These are phyloP conservation scores for Tetragonula clypearis DNA, from an alignment of 1,140 invertebrate genomes.

Conservation along the genomic window DNA sequence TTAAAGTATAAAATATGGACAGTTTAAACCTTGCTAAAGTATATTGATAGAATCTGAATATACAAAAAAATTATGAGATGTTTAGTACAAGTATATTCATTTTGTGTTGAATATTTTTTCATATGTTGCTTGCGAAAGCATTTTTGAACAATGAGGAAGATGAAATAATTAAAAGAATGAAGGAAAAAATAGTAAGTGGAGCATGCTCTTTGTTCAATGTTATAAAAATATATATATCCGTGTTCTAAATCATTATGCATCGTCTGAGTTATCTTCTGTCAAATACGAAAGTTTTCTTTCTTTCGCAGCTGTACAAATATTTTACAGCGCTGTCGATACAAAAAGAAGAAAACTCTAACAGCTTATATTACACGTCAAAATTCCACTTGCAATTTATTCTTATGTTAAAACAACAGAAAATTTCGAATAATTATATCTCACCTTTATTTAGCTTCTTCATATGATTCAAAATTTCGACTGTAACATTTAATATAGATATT, in stretches of 20 bases:
- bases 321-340: neutral
- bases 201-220: neutral
- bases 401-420: neutral
- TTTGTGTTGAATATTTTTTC: neutral
- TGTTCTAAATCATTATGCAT: neutral
- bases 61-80: too few relatives aligned
- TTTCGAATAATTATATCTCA: neutral
- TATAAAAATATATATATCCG: neutral
- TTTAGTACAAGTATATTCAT: neutral
- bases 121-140: neutral
- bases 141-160: neutral
- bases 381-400: neutral
- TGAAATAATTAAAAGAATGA: neutral
- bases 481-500: neutral
- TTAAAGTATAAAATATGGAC: too few relatives aligned
- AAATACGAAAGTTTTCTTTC: neutral
- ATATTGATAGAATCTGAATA: neutral
- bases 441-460: neutral
- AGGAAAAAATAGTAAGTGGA: neutral
- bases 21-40: neutral
- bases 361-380: neutral
- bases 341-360: neutral
- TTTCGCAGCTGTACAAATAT: conserved; percentile 1
- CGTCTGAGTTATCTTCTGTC: neutral
- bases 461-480: neutral